Evolutionary conservation across 2,797 vertebrate species (phyloP), one percentile per base, ranked within the genome.

Genomic region (Mustela erminea): DNA sequence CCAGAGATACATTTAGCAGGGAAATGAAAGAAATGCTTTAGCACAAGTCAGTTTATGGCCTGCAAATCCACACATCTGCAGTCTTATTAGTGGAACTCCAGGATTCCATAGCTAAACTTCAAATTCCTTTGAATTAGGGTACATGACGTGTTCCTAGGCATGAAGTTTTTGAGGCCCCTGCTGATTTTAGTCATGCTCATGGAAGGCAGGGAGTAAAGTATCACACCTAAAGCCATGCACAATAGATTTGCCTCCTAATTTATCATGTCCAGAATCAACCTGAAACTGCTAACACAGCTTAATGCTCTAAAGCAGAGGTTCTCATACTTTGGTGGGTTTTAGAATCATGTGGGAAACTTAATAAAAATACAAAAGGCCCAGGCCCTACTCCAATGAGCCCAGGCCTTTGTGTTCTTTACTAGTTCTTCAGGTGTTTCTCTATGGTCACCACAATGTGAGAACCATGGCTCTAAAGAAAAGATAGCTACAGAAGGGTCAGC

Each of bases 11-110:
- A 56, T 81, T 84, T 90, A 81, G n/a, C 66, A 49, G 46, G 32
- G 14, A 96, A 96, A 85, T 64, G 35, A 68, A 46, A 96, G 52
- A 58, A 93, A 3, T 60, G 52, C 38, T 92, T 78, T 77, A 43
- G 52, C 87, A 90, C 38, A 92, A 94, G 27, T 4, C 29, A 66
- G 1, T 41, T 18, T 1, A 17, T 64, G 23, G 72, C 58, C 54
- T 32, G 32, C 18, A 93, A 93, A 94, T 43, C 43, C 58, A 68
- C 23, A 43, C 52, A 13, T 43, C 13, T 92, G 58, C 52, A 35
- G 15, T n/a, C 62, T 72, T 78, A 13, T 70, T 83, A 81, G 5
- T 25, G 52, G 81, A 90, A 54, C 35, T 90, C n/a, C 56, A 96
- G 56, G 87, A 92, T 10, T 23, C 89, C 78, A 74, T 27, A 68